Evolutionary conservation across 2,888 invertebrate genomes (phyloP).

Genomic region (Tolmerus cingulatus): DNA sequence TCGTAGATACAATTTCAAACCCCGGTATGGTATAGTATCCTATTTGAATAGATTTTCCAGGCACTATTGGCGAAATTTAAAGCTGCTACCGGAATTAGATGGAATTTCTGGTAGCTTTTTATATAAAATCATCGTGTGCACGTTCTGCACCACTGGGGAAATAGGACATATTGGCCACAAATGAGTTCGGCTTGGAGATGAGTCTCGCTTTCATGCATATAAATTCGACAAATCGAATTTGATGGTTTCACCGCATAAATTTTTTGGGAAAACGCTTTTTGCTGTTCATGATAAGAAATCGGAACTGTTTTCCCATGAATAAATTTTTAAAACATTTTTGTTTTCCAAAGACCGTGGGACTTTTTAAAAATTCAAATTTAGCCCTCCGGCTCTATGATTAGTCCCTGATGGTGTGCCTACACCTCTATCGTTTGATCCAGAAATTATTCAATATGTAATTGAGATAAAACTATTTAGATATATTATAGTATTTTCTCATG

Average conservation of each 20-base stretch:
- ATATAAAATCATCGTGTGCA: background rate
- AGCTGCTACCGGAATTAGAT: background rate
- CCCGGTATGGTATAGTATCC: background rate
- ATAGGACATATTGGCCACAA: background rate
- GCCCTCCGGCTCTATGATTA: background rate
- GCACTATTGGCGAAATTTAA: background rate
- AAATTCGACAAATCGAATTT: background rate
- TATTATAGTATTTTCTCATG: too few species aligned
- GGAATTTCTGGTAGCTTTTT: background rate
- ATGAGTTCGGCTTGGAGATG: background rate
- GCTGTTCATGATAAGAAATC: background rate
- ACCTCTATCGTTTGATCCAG: background rate
- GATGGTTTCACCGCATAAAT: background rate
- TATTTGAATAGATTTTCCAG: background rate
- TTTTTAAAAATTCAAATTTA: background rate
- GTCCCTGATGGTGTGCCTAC: background rate
- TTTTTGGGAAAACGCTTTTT: background rate
- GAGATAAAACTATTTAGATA: too few species aligned
- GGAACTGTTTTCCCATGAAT: background rate
- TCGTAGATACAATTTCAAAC: background rate
- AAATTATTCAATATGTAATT: background rate
- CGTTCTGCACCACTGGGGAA: background rate
- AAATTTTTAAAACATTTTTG: background rate
- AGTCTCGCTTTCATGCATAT: background rate
- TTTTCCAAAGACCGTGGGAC: background rate